phyloP scores from a whole-genome alignment of 2,888 invertebrate genomes.

The Cephus pulcher region DNA sequence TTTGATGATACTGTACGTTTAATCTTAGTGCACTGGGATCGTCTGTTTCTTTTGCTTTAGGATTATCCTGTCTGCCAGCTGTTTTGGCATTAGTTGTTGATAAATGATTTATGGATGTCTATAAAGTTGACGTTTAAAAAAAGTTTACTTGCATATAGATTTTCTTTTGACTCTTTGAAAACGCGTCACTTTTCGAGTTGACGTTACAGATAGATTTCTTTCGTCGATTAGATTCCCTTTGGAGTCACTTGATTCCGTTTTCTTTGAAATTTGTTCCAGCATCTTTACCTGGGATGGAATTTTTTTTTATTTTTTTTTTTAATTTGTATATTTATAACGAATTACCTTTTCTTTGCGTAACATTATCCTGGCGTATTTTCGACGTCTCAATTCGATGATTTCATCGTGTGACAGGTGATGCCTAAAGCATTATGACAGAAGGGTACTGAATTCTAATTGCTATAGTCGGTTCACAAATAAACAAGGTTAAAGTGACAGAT shows the following conservation, averaged over 20 bases:
- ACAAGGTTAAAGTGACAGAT: no score
- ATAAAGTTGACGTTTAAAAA: not conserved
- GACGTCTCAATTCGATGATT: constrained; percentile 7
- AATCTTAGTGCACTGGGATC: not conserved
- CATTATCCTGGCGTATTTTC: constrained; percentile 8
- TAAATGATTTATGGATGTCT: not conserved
- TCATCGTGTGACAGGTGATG: constrained; percentile 6
- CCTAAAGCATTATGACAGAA: not conserved
- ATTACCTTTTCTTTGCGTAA: constrained; percentile 10
- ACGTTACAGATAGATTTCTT: not conserved
- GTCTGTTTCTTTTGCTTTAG: not conserved
- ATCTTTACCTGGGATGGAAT: not conserved
- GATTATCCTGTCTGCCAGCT: not conserved
- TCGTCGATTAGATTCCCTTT: not conserved
- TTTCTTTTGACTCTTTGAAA: not conserved
- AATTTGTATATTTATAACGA: not conserved
- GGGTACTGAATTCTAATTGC: not conserved
- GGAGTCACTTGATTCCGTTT: not conserved
- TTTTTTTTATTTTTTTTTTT: not conserved
- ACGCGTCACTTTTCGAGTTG: not conserved
- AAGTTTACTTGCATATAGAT: not conserved
- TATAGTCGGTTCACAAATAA: not conserved
- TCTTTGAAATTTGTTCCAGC: not conserved
- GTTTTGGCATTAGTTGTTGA: not conserved
- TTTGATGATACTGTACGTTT: not conserved